Evolutionary conservation across 2,113 vertebrate species (phyloP).

Genomic region (Forbesichthys agassizii): DNA sequence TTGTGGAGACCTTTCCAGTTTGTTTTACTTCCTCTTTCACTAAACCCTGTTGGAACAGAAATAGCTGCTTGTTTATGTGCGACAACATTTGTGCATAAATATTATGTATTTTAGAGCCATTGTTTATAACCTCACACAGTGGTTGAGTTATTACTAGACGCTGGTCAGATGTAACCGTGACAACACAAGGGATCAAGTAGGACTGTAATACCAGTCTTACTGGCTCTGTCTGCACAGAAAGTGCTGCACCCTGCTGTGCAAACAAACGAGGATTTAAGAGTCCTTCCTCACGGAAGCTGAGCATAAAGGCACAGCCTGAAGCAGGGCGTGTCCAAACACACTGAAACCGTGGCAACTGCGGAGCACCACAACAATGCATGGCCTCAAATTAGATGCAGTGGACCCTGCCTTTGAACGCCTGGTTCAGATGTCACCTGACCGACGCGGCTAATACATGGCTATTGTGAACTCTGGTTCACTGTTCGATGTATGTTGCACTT

Average conservation of each 20-base stretch:
- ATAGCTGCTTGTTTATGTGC: too few species aligned
- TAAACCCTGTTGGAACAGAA: too few species aligned
- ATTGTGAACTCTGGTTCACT: neutral
- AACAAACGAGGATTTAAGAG: conserved; percentile 44
- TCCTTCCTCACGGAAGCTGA: conserved; percentile 26
- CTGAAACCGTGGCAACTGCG: conserved; percentile 30
- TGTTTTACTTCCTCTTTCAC: too few species aligned
- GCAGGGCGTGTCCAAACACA: conserved; percentile 41
- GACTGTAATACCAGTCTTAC: conserved; percentile 28
- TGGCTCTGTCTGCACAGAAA: conserved; percentile 1
- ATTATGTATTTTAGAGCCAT: too few species aligned
- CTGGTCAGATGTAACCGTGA: conserved; percentile 1
- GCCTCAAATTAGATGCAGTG: conserved; percentile 9
- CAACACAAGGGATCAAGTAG: conserved; percentile 31
- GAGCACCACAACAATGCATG: conserved; percentile 15
- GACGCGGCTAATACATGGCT: neutral
- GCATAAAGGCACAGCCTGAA: conserved; percentile 43
- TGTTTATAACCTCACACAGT: too few species aligned
- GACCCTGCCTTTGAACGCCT: neutral
- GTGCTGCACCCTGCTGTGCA: conserved; percentile 10
- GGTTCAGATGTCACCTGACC: conserved; percentile 4
- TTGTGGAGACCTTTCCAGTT: too few species aligned
- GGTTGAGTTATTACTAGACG: neutral
- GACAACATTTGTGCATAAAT: too few species aligned
- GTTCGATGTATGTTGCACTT: conserved; percentile 17